Base-by-base conservation (phyloP, 2,797 vertebrate species). In the Delichon dasypus region DNA sequence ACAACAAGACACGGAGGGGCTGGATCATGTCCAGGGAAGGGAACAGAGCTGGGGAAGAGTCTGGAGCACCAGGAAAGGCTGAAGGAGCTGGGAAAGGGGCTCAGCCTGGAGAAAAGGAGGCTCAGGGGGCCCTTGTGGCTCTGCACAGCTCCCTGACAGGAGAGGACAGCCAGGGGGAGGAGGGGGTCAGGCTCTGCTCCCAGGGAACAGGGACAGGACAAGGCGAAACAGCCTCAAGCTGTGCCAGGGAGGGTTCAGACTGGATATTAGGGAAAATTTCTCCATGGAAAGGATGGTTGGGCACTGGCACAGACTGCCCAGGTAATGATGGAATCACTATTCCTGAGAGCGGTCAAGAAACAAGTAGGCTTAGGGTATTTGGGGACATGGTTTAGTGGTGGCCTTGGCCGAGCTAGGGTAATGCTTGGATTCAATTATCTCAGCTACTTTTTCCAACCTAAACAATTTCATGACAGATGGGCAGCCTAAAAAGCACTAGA, bases 151-250 rank as follows among this genome's bases (percentile, higher is more conserved):
- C 60, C 50, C 51, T 72, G 75, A 21, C 45, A 79, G 75, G 60
- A 80, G 45, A n/a, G 23, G 16, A 13, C 50, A 64, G 66, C 27
- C 0, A 7, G 0, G 5, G 36, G n/a, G 27, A 4, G 3, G 0
- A 4, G 36, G n/a, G 27, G 5, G 3, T 27, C 0, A 0, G 29
- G 29, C 21, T 67, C 5, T 74, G 61, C 26, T 74, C 30, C 50
- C 76, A 80, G 34, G 29, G 25, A 88, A 60, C n/a, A 66, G 45
- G 23, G 45, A 34, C 29, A 67, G 40, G 18, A 48, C 0, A 0
- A 54, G 40, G 2, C 5, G 26, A 1, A 80, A 54, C 0, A 0
- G 7, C 10, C 15, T 54, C 15, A 75, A 5, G 15, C 0, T 47
- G 40, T 5, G 2, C 34, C 10, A 54, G 17, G 17, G 14, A n/a